These are phyloP conservation scores for Tuberolachnus salignus DNA, from an alignment of 2,888 invertebrate genomes.

Conservation along the genomic window DNA sequence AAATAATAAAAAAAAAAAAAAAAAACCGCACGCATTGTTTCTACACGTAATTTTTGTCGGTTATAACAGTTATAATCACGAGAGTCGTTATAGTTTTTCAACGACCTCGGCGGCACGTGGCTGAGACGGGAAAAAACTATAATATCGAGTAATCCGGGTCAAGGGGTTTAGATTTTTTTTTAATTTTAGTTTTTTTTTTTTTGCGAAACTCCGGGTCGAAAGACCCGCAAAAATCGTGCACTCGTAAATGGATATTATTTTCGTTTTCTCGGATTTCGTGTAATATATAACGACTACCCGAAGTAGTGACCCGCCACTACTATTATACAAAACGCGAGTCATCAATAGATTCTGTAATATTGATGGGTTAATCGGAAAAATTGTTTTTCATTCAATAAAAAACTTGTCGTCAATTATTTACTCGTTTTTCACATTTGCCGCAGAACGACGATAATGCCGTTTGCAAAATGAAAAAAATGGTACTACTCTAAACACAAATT, in stretches of 20 bases:
- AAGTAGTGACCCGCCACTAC: not conserved
- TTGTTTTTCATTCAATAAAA: no score
- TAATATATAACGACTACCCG: not conserved
- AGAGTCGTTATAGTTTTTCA: slow-evolving; percentile 20
- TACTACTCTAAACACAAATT: no score
- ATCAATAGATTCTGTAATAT: not conserved
- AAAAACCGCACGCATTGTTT: slow-evolving; percentile 23
- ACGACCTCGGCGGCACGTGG: slow-evolving; percentile 13
- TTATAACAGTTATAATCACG: slow-evolving; percentile 20
- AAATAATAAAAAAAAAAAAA: not conserved
- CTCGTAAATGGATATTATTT: not conserved
- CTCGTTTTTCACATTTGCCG: no score
- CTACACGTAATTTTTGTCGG: slow-evolving; percentile 4
- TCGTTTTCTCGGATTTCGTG: not conserved
- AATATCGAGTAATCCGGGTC: slow-evolving; percentile 14
- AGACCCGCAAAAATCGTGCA: not conserved
- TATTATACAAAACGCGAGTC: not conserved
- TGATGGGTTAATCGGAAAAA: no score
- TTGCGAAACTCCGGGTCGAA: slow-evolving; percentile 14
- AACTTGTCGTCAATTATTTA: no score
- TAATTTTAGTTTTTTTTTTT: slow-evolving; percentile 7
- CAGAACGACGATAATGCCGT: no score
- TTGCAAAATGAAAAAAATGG: no score
- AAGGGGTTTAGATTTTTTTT: not conserved
- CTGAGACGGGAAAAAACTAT: not conserved